phyloP scores from a whole-genome alignment of 2,888 invertebrate genomes.

The Eupithecia vulgata region DNA sequence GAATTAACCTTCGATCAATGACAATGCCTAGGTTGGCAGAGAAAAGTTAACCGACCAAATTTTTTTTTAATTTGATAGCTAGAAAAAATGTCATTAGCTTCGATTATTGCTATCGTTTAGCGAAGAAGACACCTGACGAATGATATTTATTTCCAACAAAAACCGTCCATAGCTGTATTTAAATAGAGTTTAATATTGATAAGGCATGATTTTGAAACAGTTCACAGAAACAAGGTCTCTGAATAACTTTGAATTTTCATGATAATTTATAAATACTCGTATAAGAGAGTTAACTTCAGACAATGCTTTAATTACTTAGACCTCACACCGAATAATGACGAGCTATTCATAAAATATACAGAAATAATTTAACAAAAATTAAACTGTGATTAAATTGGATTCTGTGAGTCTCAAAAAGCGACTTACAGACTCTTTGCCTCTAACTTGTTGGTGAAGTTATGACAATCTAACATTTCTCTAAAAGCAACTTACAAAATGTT shows the following conservation, averaged over 20 bases:
- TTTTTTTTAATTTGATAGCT: neutral
- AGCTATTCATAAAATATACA: neutral
- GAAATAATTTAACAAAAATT: neutral
- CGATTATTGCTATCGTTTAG: neutral
- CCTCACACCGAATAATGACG: neutral
- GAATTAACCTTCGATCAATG: no score
- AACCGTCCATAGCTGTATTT: neutral
- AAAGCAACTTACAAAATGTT: no score
- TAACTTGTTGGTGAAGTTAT: no score
- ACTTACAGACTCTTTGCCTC: no score
- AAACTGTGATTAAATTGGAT: neutral
- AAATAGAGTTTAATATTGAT: constrained; percentile 10
- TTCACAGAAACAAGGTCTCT: neutral
- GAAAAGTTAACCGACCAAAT: neutral
- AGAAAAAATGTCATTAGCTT: neutral
- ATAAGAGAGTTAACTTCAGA: neutral
- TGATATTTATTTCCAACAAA: neutral
- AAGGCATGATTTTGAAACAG: neutral
- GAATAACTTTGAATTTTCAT: constrained; percentile 10
- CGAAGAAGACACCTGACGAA: neutral
- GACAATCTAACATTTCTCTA: no score
- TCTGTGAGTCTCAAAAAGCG: neutral
- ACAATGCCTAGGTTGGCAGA: no score
- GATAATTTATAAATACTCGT: constrained; percentile 4
- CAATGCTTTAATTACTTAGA: neutral